phyloP scores from a whole-genome alignment of 2,797 vertebrate genomes.

The Acipenser ruthenus region DNA sequence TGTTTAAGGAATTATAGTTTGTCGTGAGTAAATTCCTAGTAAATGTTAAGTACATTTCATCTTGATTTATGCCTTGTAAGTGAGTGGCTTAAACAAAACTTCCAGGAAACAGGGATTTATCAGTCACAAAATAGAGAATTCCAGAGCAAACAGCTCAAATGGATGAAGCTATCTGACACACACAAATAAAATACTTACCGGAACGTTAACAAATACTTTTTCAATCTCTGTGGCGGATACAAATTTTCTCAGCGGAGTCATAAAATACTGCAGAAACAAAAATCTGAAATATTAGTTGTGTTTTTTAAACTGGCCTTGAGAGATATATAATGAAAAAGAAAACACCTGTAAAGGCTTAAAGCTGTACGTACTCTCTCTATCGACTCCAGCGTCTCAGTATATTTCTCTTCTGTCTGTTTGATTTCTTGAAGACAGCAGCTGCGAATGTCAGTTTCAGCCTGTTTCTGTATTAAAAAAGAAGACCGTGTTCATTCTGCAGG shows the following conservation, averaged over 20 bases:
- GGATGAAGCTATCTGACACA: no score
- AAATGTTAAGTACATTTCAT: no score
- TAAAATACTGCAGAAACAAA: conserved; percentile 73
- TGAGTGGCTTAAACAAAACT: no score
- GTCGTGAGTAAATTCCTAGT: no score
- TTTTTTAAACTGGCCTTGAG: no score
- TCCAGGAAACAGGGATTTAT: no score
- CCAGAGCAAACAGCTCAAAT: no score
- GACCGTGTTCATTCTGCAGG: not conserved
- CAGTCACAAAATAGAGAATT: no score
- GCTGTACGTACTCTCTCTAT: conserved; percentile 79
- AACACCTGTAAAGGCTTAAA: not conserved
- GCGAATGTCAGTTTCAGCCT: conserved; percentile 83
- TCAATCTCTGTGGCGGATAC: conserved; percentile 72
- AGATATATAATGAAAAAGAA: no score
- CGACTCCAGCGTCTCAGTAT: conserved; percentile 90
- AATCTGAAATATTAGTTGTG: not conserved
- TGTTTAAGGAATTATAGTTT: no score
- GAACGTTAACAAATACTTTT: conserved; percentile 89
- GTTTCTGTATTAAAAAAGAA: conserved; percentile 63
- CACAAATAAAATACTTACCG: conserved; percentile 62
- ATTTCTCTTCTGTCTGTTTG: conserved; percentile 95
- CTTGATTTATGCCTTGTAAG: no score
- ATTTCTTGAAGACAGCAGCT: conserved; percentile 91
- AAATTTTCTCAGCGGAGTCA: conserved; percentile 83